Base-by-base conservation (phyloP, 2,888 invertebrate genomes). In the Eilema caniola region DNA sequence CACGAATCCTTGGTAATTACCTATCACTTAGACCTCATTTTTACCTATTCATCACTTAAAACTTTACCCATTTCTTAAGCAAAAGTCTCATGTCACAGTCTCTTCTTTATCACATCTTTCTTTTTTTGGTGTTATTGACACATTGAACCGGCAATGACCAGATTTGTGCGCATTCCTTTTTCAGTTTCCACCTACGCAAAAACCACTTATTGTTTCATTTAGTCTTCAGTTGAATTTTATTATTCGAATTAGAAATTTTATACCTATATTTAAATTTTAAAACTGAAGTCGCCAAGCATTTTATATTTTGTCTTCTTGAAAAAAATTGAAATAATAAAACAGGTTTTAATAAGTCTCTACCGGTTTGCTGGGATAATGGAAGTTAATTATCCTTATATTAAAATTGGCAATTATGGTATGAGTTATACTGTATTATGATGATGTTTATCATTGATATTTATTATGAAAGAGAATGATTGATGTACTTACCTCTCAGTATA, bases 111-210 rank as follows among this genome's bases (percentile, higher is more conserved):
- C 37, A 70, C 70, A 61, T 70, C 47, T 68, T 69, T 67, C 16
- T 71, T 69, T 66, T 69, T 66, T 69, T 73, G 75, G 73, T 74
- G 66, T 75, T 77, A 76, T 76, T 75, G 71, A 75, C 72, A 73
- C 76, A 72, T 75, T 75, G 75, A 73, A 83, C 81, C 76, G 79
- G 79, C 53, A 16, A 53, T 83, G 76, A 75, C 74, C 79, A 78
- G 80, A 85, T 88, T 86, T 80, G 86, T 88, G 83, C 84, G 83
- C 83, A 86, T 88, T 86, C 88, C 86, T 85, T 89, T 88, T 89
- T 84, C 84, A 83, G 86, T 85, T 76, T 80, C 86, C 80, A 84
- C 90, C 91, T 87, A 92, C 92, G 88, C 87, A 84, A 83, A 81
- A 85, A 86, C 84, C 75, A 83, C 82, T 84, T 23, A 53, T 87